Percentiles rank a stretch among this genome's conserved stretches.
Conservation (phyloP, 30 jellyfish, hydroid and myxozoan species). For the Aurelia coerulea region DNA sequence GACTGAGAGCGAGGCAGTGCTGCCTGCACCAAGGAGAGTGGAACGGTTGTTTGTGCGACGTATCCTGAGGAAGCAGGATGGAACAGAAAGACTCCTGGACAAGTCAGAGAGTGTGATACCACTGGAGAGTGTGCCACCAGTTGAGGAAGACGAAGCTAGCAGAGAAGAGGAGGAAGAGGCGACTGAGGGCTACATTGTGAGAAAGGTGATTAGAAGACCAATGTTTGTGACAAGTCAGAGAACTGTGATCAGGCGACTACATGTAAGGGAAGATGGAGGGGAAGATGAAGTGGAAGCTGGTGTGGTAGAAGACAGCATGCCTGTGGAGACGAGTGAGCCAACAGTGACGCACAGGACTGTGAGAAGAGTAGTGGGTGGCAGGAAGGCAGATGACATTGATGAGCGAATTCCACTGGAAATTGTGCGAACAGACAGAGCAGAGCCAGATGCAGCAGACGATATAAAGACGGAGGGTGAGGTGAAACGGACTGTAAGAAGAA, state of each 20-base stretch:
- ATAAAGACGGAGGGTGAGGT: constrained; percentile 68
- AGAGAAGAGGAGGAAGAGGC: constrained; percentile 37
- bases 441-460: constrained; percentile 57
- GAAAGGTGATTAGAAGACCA: constrained; percentile 73
- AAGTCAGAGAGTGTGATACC: constrained; percentile 23
- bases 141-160: constrained; percentile 14
- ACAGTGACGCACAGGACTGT: constrained; percentile 61
- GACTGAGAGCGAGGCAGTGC: constrained; percentile 5
- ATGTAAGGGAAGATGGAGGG: constrained; percentile 36
- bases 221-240: constrained; percentile 76
- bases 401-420: constrained; percentile 64
- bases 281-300: constrained; percentile 41
- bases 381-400: constrained; percentile 25
- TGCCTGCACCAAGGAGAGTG: constrained; percentile 61
- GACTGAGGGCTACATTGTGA: constrained; percentile 40
- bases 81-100: not conserved
- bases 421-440: constrained; percentile 75
- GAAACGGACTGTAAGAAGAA: constrained; percentile 72
- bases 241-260: constrained; percentile 55
- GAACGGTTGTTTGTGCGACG: constrained; percentile 83
- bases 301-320: constrained; percentile 52
- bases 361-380: constrained; percentile 65
- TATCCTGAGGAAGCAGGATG: constrained; percentile 71
- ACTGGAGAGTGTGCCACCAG: constrained; percentile 18
- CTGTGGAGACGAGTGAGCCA: constrained; percentile 53